Conservation (phyloP, 2,888 invertebrate genomes). For the Pseudolycoriella hygida region DNA sequence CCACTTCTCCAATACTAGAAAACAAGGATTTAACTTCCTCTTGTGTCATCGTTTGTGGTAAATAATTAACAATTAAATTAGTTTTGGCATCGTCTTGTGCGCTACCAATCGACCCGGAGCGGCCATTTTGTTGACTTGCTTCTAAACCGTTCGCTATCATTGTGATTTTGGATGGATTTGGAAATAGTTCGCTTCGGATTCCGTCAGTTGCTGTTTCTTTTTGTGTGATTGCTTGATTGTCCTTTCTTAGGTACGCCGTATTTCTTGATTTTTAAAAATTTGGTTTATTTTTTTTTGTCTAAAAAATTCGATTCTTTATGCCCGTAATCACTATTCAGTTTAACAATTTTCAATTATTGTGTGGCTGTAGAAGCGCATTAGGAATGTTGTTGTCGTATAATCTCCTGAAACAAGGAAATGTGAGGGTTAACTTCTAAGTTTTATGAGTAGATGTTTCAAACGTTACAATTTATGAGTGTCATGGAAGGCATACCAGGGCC, state of each 20-base stretch:
- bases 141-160: slow-evolving; percentile 19
- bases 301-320: background rate
- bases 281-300: background rate
- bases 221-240: background rate
- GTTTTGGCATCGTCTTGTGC: slow-evolving; percentile 34
- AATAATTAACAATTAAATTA: slow-evolving; percentile 81
- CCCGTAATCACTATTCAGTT: background rate
- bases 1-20: slow-evolving; percentile 82
- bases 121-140: slow-evolving; percentile 17
- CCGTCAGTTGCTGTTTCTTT: background rate
- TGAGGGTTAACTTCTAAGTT: no score
- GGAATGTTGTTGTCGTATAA: no score
- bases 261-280: background rate
- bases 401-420: no score
- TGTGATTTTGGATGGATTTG: slow-evolving; percentile 5
- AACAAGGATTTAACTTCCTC: slow-evolving; percentile 83
- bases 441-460: no score
- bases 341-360: no score
- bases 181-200: background rate
- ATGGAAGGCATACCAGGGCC: no score
- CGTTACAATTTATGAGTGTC: no score
- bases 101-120: slow-evolving; percentile 17
- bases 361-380: no score
- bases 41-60: slow-evolving; percentile 83
- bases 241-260: slow-evolving; percentile 3